A percentile compares a stretch with the other conserved stretches of the same genome.
Conservation (phyloP, 1,140 invertebrate genomes). For the Mycetomoellerius zeteki region DNA sequence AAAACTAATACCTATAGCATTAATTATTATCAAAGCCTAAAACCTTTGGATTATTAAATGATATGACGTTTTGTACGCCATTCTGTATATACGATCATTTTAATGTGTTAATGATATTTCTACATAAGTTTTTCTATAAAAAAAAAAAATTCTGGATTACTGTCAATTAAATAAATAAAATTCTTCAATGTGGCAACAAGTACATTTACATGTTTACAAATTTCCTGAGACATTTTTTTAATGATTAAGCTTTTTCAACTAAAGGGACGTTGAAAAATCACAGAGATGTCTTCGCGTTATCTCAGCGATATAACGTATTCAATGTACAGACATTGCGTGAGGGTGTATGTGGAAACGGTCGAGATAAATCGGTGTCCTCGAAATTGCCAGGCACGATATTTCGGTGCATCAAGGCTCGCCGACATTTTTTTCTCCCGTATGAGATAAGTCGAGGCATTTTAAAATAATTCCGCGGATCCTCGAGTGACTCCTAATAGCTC, state of each 20-base stretch:
- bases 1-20: too few relatives aligned
- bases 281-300: slow-evolving; percentile 13
- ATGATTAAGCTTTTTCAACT: not conserved
- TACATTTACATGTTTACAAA: not conserved
- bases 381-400: slow-evolving; percentile 55
- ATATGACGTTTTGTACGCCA: too few relatives aligned
- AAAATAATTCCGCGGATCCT: slow-evolving; percentile 66
- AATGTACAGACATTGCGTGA: not conserved
- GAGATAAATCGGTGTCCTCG: slow-evolving; percentile 57
- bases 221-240: slow-evolving; percentile 3
- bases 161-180: slow-evolving; percentile 13
- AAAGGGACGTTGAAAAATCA: slow-evolving; percentile 35
- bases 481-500: slow-evolving; percentile 60
- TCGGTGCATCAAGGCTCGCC: slow-evolving; percentile 43
- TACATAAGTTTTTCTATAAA: not conserved
- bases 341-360: not conserved
- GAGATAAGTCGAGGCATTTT: slow-evolving; percentile 43
- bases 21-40: too few relatives aligned
- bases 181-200: not conserved
- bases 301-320: slow-evolving; percentile 17
- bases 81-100: not conserved
- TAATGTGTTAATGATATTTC: not conserved
- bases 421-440: slow-evolving; percentile 16
- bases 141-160: not conserved
- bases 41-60: too few relatives aligned